Evolutionary conservation across 2,888 invertebrate species (phyloP).

Genomic region (Lasioglossum pauxillum): DNA sequence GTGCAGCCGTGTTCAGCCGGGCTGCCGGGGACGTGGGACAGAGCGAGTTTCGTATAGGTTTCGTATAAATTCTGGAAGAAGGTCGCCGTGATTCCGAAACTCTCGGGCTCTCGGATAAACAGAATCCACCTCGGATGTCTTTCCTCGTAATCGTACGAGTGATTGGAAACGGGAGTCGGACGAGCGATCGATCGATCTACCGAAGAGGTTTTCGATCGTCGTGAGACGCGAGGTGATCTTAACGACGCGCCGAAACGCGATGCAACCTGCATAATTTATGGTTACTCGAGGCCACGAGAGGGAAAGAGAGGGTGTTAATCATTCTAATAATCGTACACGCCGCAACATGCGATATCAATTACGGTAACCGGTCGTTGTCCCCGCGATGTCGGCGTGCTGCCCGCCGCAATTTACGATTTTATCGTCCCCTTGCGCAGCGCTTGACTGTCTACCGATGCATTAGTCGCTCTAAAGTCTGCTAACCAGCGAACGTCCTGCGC

Average conservation of each 20-base stretch:
- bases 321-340: neutral
- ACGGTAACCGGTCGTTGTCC: slow-evolving; percentile 1
- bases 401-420: neutral
- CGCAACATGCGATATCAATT: neutral
- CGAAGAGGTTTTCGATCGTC: neutral
- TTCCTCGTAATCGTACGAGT: neutral
- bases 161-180: neutral
- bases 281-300: neutral
- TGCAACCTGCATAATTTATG: neutral
- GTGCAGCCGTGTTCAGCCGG: neutral
- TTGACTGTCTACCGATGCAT: neutral
- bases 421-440: neutral
- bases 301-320: neutral
- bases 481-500: neutral
- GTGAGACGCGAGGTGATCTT: neutral
- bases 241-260: neutral
- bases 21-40: neutral
- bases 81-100: slow-evolving; percentile 32
- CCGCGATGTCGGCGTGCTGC: neutral
- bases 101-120: neutral
- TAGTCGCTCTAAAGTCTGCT: neutral
- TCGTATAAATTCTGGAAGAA: slow-evolving; percentile 52
- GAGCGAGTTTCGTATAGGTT: slow-evolving; percentile 51
- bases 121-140: neutral
- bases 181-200: neutral